Base-by-base conservation (phyloP, 2,113 vertebrate genomes). In the Pseudorhombus dupliciocellatus region DNA sequence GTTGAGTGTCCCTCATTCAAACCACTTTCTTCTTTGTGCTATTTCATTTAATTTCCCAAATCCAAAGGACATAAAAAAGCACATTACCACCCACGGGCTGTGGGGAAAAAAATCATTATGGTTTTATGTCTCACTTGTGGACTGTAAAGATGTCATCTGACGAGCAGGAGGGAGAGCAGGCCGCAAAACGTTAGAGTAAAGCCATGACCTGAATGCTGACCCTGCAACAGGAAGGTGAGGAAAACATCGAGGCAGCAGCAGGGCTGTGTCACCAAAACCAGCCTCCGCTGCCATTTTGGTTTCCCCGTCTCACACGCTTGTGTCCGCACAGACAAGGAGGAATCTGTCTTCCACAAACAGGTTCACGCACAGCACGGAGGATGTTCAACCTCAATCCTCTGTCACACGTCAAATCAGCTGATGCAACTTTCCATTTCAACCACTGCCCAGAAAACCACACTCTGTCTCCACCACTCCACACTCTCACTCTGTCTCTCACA, bases 341-440 rank as follows among this genome's bases (percentile, higher is more conserved):
- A n/a, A n/a, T n/a, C n/a, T n/a, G n/a, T n/a, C n/a, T n/a, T n/a
- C n/a, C n/a, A n/a, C n/a, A n/a, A n/a, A n/a, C n/a, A n/a, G n/a
- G n/a, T n/a, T 42, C 40, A 14, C 40, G 4, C 61, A 20, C 21
- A 28, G 0, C 10, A 71, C 2, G 30, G 31, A 30, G 5, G 12
- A 73, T 65, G 58, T 64, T 65, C 59, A 75, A 72, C 63, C 54
- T 34, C 9, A 66, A 69, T 46, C 31, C 25, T 51, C 14, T 55
- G 16, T 51, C 51, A 21, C 28, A 59, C 52, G 9, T 54, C n/a
- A 1, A 22, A 51, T 63, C 1, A 1, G 28, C 53, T 26, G 14
- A 31, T 16, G 37, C 18, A 67, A 70, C 16, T 65, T 76, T 60
- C 34, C 60, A 58, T 9, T 53, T 65, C 18, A 57, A 34, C 46